Evolutionary conservation across 2,113 vertebrate genomes (phyloP).

Genomic region (Gymnobelideus leadbeateri): DNA sequence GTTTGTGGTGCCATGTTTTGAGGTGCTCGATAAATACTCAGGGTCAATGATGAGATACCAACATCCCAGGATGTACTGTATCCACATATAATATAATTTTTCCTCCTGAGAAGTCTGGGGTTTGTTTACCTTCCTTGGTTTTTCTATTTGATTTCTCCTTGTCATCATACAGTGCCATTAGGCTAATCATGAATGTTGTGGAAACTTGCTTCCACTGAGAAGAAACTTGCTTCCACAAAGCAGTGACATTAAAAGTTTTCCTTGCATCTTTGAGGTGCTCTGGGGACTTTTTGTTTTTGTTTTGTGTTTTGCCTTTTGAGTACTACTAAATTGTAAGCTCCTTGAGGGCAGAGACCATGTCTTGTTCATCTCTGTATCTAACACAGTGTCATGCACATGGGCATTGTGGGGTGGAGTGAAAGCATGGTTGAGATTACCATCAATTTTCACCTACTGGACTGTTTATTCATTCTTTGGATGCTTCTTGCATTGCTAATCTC

Average conservation of each 20-base stretch:
- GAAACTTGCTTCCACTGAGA: not conserved
- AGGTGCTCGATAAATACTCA: not conserved
- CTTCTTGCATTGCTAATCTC: not conserved
- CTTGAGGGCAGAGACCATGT: not conserved
- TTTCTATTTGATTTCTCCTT: not conserved
- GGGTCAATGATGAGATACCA: not conserved
- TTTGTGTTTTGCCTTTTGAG: not conserved
- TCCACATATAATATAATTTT: not conserved
- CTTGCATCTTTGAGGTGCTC: not conserved
- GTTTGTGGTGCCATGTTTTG: not conserved
- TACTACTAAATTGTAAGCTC: not conserved
- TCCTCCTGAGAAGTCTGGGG: not conserved
- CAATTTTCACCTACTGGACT: not conserved
- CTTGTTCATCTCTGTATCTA: not conserved
- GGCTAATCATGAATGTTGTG: not conserved
- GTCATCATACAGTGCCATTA: not conserved
- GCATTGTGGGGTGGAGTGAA: not conserved
- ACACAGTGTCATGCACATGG: not conserved
- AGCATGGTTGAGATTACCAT: not conserved
- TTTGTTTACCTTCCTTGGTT: not conserved
- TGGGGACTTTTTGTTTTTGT: not conserved
- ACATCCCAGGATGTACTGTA: not conserved
- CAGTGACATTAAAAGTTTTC: not conserved
- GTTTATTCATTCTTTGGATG: not conserved
- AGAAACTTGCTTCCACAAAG: not conserved